Evolutionary conservation across 2,797 vertebrate species (phyloP).

Genomic region (Chiroxiphia lanceolata): DNA sequence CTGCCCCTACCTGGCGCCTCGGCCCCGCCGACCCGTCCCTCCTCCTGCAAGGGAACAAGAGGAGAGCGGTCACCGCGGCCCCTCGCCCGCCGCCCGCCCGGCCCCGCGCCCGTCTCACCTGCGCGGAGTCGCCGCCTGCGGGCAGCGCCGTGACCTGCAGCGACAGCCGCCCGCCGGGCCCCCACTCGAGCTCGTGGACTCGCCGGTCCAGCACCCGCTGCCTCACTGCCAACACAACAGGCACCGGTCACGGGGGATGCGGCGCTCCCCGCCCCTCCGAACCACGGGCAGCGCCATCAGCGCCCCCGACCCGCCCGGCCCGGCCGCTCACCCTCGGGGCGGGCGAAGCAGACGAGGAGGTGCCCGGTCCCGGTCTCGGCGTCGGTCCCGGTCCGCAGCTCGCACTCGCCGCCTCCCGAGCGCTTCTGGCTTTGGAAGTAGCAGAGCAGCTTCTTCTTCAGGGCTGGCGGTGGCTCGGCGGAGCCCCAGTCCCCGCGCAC

Average conservation of each 20-base stretch:
- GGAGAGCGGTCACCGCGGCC: background rate
- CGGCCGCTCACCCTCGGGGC: background rate
- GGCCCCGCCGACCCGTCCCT: background rate
- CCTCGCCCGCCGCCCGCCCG: background rate
- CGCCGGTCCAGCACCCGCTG: conserved; percentile 57
- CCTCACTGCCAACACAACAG: conserved; percentile 42
- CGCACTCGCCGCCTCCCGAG: conserved; percentile 78
- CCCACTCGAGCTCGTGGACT: conserved; percentile 57
- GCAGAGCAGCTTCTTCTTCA: conserved; percentile 70
- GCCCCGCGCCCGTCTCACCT: background rate
- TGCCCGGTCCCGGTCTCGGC: background rate
- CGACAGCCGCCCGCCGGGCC: conserved; percentile 24
- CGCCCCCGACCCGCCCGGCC: background rate
- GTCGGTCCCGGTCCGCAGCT: background rate
- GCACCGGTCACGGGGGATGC: background rate
- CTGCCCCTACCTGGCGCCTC: conserved; percentile 34
- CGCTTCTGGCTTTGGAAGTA: conserved; percentile 76
- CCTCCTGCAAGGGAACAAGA: conserved; percentile 50
- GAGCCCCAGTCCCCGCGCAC: conserved; percentile 61
- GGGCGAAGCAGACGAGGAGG: conserved; percentile 45
- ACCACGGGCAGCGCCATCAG: background rate
- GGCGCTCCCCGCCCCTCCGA: background rate
- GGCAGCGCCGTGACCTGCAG: conserved; percentile 44
- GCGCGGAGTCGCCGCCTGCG: background rate
- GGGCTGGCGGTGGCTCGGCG: background rate